Evolutionary conservation across 2,113 vertebrate genomes (phyloP).

Genomic region (Microtus pennsylvanicus): DNA sequence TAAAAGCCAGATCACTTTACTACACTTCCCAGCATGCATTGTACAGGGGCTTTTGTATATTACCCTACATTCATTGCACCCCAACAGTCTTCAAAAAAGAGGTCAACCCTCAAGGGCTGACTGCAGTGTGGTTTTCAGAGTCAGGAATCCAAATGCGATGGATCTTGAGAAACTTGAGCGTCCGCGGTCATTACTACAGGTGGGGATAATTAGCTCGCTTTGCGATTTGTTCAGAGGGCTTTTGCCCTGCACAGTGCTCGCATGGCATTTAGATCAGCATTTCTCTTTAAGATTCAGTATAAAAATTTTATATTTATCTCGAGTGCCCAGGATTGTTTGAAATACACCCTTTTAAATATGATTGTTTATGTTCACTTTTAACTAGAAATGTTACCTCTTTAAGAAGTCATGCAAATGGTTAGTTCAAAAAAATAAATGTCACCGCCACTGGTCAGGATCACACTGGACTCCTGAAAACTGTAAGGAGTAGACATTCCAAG

Average conservation of each 20-base stretch:
- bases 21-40: neutral
- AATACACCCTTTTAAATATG: neutral
- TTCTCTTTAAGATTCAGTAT: neutral
- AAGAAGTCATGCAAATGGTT: neutral
- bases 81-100: neutral
- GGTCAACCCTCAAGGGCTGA: too few relatives aligned
- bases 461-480: neutral
- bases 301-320: neutral
- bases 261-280: neutral
- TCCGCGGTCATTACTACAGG: fast-evolving
- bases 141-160: neutral
- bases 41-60: neutral
- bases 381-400: neutral
- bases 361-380: neutral
- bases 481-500: neutral
- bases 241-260: neutral
- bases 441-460: neutral
- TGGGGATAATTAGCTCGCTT: neutral
- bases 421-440: neutral
- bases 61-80: fast-evolving
- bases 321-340: neutral
- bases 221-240: neutral
- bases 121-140: neutral
- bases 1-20: neutral
- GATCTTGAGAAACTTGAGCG: too few relatives aligned